Base-by-base conservation (phyloP, 1,140 invertebrate genomes). In the Zelostemma sp. region DNA sequence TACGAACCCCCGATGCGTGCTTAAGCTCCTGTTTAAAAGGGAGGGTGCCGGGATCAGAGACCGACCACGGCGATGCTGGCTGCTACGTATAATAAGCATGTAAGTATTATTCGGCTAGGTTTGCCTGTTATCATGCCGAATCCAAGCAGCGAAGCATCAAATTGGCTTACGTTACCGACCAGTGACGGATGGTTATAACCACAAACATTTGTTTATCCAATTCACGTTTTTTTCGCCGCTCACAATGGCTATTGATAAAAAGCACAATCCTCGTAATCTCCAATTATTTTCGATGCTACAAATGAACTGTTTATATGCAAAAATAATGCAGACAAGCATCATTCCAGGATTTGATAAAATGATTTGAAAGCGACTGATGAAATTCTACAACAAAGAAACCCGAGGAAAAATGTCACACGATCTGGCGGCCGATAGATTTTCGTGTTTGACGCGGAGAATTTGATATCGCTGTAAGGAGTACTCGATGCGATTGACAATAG, bases 121-220 rank as follows among this genome's bases (percentile, higher is more conserved):
- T 62, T 40, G 73, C 63, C 57, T 69, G 64, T 71, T 76, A 80
- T 77, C 75, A 72, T 70, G 38, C 58, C 59, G 74, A 76, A 78
- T 78, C 74, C 74, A 63, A 62, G 73, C 75, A 78, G 74, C 74
- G 71, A 68, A 76, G 76, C 78, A 78, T 78, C 78, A 79, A 79
- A 79, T 77, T 79, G 77, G 77, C 76, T 78, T 78, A 79, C 72
- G 73, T 77, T 79, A 71, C 58, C 71, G 70, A 64, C 68, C 55
- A 72, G 68, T 67, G 71, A 73, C 72, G 68, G 73, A 73, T 72
- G 69, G 77, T 75, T 69, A 77, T 69, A 53, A 76, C 77, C 77
- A 72, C 77, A 78, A 77, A 78, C 77, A 73, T 79, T 78, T 78
- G 74, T 79, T 60, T 67, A 55, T 60, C 21, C 46, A 71, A 61